Base-by-base conservation (phyloP, 2,797 vertebrate species). In the Tapirus indicus region DNA sequence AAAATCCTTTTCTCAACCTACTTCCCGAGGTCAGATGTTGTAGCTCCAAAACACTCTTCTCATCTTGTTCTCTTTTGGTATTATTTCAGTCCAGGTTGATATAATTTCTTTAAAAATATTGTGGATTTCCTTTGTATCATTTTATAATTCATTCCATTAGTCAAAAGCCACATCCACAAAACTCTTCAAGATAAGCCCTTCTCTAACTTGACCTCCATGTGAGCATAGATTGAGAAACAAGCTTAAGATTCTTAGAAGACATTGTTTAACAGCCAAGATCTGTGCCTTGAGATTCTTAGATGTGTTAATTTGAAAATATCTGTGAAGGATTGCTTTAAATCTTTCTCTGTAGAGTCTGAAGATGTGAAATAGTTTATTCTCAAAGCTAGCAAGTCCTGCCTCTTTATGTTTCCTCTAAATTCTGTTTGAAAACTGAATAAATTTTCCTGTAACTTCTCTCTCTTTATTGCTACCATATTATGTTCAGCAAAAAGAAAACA, bases 171-270 rank as follows among this genome's bases (percentile, higher is more conserved):
- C n/a, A 56, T 7, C 27, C 38, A 18, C 64, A 52, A 17, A 87
- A 11, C 35, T 60, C 80, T 66, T 64, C 75, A 68, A 52, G 6
- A 2, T 38, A 35, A 68, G 13, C 1, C 29, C 49, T 66, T 32
- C 23, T 17, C 27, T 66, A 18, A 13, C 17, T 12, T 25, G 23
- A 20, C 8, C 44, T 69, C 35, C 12, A 38, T 60, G 23, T 35
- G 44, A 29, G 10, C 25, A 17, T 12, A 11, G 21, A 6, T 23
- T 10, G 6, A 16, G 27, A 8, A 56, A 8, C 3, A 1, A 0
- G 2, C 32, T n/a, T 7, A 32, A 41, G 20, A 17, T 4, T 18
- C 29, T 41, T 16, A n/a, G 23, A 9, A 41, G 5, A n/a, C 23
- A 0, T 7, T 8, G 9, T 32, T 49, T 17, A 54, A 4, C 1